Conservation (phyloP, 1,140 invertebrate genomes). For the Yoshiicerus persimilis region DNA sequence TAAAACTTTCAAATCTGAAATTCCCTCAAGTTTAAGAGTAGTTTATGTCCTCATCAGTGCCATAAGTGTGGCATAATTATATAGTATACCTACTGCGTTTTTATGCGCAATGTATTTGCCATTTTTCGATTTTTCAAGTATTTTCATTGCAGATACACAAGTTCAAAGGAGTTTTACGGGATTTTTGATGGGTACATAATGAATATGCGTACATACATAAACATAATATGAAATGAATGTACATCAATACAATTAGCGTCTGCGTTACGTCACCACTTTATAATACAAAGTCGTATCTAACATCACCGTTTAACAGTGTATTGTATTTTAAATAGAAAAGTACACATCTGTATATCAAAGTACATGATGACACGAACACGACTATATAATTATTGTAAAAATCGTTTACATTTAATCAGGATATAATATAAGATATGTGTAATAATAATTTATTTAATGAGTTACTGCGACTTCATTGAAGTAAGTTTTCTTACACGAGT, state of each 20-base stretch:
- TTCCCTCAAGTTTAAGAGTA: not conserved
- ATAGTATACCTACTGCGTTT: too few species aligned
- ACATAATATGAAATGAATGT: too few species aligned
- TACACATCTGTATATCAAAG: not conserved
- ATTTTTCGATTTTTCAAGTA: too few species aligned
- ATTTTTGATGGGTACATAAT: too few species aligned
- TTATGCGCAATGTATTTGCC: too few species aligned
- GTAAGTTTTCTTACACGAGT: conserved; percentile 78
- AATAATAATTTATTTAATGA: too few species aligned
- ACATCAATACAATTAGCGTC: too few species aligned
- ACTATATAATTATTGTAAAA: not conserved
- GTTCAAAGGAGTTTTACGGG: too few species aligned
- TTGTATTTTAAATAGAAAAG: not conserved
- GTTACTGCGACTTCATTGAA: conserved; percentile 86
- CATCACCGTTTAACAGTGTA: not conserved
- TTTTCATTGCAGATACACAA: too few species aligned
- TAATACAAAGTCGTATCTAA: not conserved
- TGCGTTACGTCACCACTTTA: not conserved
- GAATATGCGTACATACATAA: too few species aligned
- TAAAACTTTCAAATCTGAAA: too few species aligned
- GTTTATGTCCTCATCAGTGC: not conserved
- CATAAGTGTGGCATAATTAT: not conserved
- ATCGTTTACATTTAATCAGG: conserved; percentile 28
- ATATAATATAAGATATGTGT: too few species aligned
- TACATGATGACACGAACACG: not conserved